These are phyloP conservation scores for Prosapia bicincta DNA, from an alignment of 2,888 invertebrate species.

Conservation along the genomic window DNA sequence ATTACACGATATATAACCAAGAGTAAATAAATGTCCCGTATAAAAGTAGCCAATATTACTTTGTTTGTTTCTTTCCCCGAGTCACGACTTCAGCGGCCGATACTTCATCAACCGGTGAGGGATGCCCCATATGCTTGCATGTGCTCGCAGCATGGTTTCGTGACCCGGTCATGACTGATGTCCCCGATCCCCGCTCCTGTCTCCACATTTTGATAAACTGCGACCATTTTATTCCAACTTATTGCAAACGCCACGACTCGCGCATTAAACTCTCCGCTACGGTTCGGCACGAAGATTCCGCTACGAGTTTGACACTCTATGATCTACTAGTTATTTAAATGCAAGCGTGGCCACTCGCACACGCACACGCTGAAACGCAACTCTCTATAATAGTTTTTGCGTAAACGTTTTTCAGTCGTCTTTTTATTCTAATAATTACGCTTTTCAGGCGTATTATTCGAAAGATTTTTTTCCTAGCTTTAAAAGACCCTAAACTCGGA, in stretches of 20 bases:
- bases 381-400: too few species aligned
- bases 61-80: background rate
- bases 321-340: background rate
- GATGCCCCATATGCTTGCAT: background rate
- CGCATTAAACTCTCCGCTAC: background rate
- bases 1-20: too few species aligned
- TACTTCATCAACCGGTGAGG: background rate
- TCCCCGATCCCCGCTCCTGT: background rate
- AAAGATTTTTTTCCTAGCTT: too few species aligned
- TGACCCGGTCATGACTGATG: background rate
- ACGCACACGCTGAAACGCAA: too few species aligned
- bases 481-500: too few species aligned
- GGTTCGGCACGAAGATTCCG: too few species aligned
- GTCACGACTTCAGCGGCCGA: background rate
- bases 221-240: background rate
- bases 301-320: background rate
- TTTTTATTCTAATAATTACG: too few species aligned
- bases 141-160: background rate
- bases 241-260: background rate
- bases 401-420: too few species aligned
- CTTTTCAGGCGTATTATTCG: too few species aligned
- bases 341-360: background rate
- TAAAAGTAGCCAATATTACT: too few species aligned
- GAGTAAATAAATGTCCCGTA: too few species aligned
- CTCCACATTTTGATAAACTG: background rate